Conservation (phyloP, 2,888 invertebrate species). For the Eulithis prunata region DNA sequence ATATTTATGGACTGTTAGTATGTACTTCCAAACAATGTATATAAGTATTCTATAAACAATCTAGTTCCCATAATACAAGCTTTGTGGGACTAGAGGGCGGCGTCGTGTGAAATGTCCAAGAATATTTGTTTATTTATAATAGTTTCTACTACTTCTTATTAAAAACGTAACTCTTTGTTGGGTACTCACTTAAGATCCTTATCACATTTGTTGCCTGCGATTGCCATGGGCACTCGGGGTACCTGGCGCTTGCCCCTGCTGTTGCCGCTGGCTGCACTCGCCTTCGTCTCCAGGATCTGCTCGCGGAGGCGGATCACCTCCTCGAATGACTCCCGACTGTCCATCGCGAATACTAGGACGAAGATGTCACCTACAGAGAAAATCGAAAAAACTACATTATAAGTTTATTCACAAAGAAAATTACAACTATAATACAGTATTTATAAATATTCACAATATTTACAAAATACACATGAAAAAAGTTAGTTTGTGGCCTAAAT, state of each 20-base stretch:
- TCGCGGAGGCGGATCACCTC: slow-evolving; percentile 92
- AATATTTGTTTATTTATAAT: too few relatives aligned
- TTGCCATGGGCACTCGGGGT: slow-evolving; percentile 92
- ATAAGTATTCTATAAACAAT: too few relatives aligned
- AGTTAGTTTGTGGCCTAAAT: too few relatives aligned
- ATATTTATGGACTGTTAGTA: neutral
- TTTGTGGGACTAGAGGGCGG: too few relatives aligned
- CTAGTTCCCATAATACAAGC: too few relatives aligned
- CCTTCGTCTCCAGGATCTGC: slow-evolving; percentile 93
- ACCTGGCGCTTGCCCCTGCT: slow-evolving; percentile 85
- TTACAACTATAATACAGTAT: too few relatives aligned
- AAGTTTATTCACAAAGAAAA: too few relatives aligned
- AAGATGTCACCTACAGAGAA: slow-evolving; percentile 88
- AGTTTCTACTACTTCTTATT: too few relatives aligned
- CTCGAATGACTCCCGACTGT: slow-evolving; percentile 92
- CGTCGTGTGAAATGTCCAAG: too few relatives aligned
- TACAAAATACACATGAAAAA: too few relatives aligned
- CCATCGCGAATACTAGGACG: slow-evolving; percentile 93
- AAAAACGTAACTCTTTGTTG: neutral
- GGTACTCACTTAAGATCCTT: slow-evolving; percentile 88
- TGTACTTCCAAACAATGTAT: too few relatives aligned
- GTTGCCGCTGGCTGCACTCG: slow-evolving; percentile 87
- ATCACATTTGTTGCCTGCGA: slow-evolving; percentile 95
- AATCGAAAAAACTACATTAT: neutral
- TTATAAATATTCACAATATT: too few relatives aligned